phyloP scores from a whole-genome alignment of 2,888 invertebrate species.

The Vanessa cardui region DNA sequence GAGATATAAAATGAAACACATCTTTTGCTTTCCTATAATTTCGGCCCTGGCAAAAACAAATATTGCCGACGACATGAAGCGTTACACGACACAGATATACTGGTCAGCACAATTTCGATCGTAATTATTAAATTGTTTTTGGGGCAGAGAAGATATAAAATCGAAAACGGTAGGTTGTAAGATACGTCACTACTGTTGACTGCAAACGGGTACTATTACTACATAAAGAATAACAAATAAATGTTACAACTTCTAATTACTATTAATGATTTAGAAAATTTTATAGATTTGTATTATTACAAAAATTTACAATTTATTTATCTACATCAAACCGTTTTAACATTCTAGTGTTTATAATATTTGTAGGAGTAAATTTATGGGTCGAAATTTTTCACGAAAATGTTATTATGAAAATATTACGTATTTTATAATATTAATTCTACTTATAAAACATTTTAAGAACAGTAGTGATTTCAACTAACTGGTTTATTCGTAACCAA shows the following conservation, averaged over 20 bases:
- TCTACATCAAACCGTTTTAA: slow-evolving; percentile 7
- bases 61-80: too few relatives aligned
- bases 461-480: slow-evolving; percentile 6
- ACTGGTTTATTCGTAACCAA: neutral
- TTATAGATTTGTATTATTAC: slow-evolving; percentile 1
- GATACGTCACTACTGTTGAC: neutral
- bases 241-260: neutral
- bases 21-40: too few relatives aligned
- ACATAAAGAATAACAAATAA: slow-evolving; percentile 5
- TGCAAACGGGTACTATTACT: neutral
- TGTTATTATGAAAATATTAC: slow-evolving; percentile 7
- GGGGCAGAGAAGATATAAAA: too few relatives aligned
- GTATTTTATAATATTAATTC: neutral
- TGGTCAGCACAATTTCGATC: too few relatives aligned
- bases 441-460: slow-evolving; percentile 2
- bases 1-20: too few relatives aligned
- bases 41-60: too few relatives aligned
- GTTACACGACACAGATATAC: too few relatives aligned
- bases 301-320: slow-evolving; percentile 7
- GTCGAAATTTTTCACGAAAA: slow-evolving; percentile 3
- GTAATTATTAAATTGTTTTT: too few relatives aligned
- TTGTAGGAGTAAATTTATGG: neutral
- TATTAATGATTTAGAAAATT: slow-evolving; percentile 2
- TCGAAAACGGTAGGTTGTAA: too few relatives aligned
- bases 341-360: slow-evolving; percentile 5